A percentile compares a stretch with the other conserved stretches of the same genome.
Evolutionary conservation across 2,888 invertebrate genomes (phyloP).

Genomic region (Xestobium rufovillosum): DNA sequence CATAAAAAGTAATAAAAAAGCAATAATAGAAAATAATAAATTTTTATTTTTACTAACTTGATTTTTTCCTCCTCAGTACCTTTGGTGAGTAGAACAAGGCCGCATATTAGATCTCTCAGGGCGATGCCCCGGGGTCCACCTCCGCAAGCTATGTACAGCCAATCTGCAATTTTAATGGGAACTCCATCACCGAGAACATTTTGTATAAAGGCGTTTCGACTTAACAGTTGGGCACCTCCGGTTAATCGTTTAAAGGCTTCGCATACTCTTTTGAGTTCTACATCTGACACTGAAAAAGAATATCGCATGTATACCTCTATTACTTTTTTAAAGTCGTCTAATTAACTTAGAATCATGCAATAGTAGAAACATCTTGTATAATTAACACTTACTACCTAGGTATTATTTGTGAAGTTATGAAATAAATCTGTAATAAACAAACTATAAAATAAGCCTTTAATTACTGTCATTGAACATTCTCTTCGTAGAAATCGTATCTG

Average conservation of each 20-base stretch:
- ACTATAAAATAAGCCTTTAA: too few relatives aligned
- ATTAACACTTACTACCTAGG: too few relatives aligned
- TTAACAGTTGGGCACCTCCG: slow-evolving; percentile 60
- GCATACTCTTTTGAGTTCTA: slow-evolving; percentile 73
- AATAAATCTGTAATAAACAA: too few relatives aligned
- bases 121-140: slow-evolving; percentile 74
- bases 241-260: slow-evolving; percentile 83
- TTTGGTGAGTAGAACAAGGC: slow-evolving; percentile 76
- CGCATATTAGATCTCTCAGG: slow-evolving; percentile 77
- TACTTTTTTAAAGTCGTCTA: too few relatives aligned
- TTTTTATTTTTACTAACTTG: too few relatives aligned
- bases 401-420: too few relatives aligned
- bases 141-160: slow-evolving; percentile 77
- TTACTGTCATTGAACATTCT: too few relatives aligned
- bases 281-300: slow-evolving; percentile 64
- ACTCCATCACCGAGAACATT: slow-evolving; percentile 85
- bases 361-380: too few relatives aligned
- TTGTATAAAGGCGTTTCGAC: slow-evolving; percentile 69
- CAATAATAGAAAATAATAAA: too few relatives aligned
- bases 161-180: slow-evolving; percentile 72
- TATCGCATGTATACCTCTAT: slow-evolving; percentile 5
- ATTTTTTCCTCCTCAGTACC: slow-evolving; percentile 82
- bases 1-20: too few relatives aligned
- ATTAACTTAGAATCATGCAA: too few relatives aligned
- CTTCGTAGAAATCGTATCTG: too few relatives aligned